Evolutionary conservation across 1,140 invertebrate species (phyloP).

Genomic region (Pachyrhynchus sulphureomaculatus): DNA sequence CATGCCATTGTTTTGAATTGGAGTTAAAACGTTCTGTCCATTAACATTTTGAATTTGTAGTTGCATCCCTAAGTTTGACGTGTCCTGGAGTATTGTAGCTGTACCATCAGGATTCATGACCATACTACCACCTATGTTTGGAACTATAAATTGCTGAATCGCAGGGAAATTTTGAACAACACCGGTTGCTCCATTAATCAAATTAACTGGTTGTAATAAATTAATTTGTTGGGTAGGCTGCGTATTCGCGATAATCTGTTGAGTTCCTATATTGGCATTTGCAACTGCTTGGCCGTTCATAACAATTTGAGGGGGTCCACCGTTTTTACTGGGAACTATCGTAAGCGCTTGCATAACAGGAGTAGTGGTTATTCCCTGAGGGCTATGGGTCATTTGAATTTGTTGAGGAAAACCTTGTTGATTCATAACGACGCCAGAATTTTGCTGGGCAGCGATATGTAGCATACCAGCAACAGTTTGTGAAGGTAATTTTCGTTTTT

Average conservation of each 20-base stretch:
- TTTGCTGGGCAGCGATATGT: conserved; percentile 64
- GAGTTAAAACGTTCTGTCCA: conserved; percentile 73
- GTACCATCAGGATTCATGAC: conserved; percentile 52
- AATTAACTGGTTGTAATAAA: conserved; percentile 76
- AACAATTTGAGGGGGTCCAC: conserved; percentile 67
- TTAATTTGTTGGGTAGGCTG: conserved; percentile 76
- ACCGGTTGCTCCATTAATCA: conserved; percentile 69
- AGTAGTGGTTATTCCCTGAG: conserved; percentile 57
- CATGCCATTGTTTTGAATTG: conserved; percentile 65
- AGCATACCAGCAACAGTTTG: conserved; percentile 74
- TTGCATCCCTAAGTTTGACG: conserved; percentile 68
- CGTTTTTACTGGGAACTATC: conserved; percentile 73
- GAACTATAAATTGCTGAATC: conserved; percentile 80
- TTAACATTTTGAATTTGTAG: conserved; percentile 79
- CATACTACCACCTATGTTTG: conserved; percentile 64
- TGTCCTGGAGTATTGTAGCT: conserved; percentile 74
- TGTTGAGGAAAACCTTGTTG: conserved; percentile 62
- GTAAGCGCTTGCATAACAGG: conserved; percentile 73
- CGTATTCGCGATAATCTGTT: conserved; percentile 68
- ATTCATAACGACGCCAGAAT: conserved; percentile 51
- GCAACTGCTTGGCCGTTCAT: conserved; percentile 67
- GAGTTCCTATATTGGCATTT: conserved; percentile 60
- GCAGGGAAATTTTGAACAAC: conserved; percentile 76
- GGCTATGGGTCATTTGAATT: conserved; percentile 64
- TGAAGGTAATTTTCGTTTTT: conserved; percentile 69